Base-by-base conservation (phyloP, 2,888 invertebrate genomes). In the Xanthorhoe spadicearia region DNA sequence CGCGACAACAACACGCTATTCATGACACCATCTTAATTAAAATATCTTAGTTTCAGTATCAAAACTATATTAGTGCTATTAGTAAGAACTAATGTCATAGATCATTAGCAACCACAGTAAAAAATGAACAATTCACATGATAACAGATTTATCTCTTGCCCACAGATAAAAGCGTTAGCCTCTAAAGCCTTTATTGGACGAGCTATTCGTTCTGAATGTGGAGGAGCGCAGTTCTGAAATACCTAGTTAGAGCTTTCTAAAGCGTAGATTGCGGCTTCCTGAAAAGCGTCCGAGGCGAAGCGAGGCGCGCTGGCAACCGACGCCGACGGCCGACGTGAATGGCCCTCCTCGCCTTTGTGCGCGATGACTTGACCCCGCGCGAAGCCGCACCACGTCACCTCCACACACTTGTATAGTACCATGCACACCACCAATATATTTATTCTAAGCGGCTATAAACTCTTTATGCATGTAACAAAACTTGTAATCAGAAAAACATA, bases 321-420 rank as follows among this genome's bases (percentile, higher is more conserved):
- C 7, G 49, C n/a, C 49, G 49, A 15, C 48, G 17, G 17, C n/a
- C 6, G 7, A 35, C 35, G 53, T 35, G 53, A 54, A 35, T 54
- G 35, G 53, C 53, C 35, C 49, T 50, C 35, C 49, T 50, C 49
- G 32, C 49, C 49, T 50, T 50, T 50, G 49, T 50, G 49, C 49
- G 48, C n/a, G 18, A 5, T 32, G 32, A 32, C 49, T 50, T 50
- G 49, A 50, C 49, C 49, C 17, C 49, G 18, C 49, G 17, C 10
- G 49, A 19, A 50, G 49, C 49, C 49, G 18, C 49, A 18, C 49
- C 6, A 50, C 49, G 49, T 8, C 49, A 50, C 19, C 49, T 50
- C 17, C 18, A 17, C 13, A 13, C 13, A 50, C 48, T 17, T 48
- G 7, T 6, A 13, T 10, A 10, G 10, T 13, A 10, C 9, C 13